These are phyloP conservation scores for Tethya wilhelma DNA, from an alignment of 37 sponge, comb jelly and placozoan species.

Conservation along the genomic window DNA sequence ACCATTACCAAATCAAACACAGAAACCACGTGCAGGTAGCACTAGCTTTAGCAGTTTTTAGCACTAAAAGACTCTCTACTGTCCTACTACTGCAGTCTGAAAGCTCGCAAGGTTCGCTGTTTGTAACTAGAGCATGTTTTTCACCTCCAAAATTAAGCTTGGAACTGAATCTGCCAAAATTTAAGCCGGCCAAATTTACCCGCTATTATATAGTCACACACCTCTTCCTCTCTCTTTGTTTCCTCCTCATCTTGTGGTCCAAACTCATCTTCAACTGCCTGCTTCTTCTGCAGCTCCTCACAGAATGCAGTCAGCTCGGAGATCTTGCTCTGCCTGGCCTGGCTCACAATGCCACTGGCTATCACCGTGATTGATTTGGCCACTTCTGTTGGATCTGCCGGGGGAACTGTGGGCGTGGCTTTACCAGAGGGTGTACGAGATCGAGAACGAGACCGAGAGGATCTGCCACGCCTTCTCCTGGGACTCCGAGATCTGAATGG, in stretches of 20 bases:
- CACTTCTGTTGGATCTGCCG: not conserved
- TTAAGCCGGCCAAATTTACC: too few relatives aligned
- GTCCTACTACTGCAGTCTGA: too few relatives aligned
- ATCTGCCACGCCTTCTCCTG: not conserved
- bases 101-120: too few relatives aligned
- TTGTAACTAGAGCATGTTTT: too few relatives aligned
- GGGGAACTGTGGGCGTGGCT: too few relatives aligned
- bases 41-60: too few relatives aligned
- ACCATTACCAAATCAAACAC: too few relatives aligned
- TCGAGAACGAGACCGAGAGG: not conserved
- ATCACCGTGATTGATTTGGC: not conserved
- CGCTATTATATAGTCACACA: not conserved
- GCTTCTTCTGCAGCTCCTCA: constrained; percentile 28
- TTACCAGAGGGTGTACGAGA: not conserved
- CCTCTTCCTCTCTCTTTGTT: not conserved
- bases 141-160: too few relatives aligned
- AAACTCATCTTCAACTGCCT: constrained; percentile 10
- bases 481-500: constrained; percentile 7
- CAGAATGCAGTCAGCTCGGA: constrained; percentile 36
- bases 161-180: too few relatives aligned
- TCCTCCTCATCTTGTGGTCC: not conserved
- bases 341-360: not conserved
- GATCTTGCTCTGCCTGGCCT: constrained; percentile 9
- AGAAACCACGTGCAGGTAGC: too few relatives aligned
- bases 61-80: too few relatives aligned